phyloP scores from a whole-genome alignment of 2,113 vertebrate species.

The Gobio gobio region DNA sequence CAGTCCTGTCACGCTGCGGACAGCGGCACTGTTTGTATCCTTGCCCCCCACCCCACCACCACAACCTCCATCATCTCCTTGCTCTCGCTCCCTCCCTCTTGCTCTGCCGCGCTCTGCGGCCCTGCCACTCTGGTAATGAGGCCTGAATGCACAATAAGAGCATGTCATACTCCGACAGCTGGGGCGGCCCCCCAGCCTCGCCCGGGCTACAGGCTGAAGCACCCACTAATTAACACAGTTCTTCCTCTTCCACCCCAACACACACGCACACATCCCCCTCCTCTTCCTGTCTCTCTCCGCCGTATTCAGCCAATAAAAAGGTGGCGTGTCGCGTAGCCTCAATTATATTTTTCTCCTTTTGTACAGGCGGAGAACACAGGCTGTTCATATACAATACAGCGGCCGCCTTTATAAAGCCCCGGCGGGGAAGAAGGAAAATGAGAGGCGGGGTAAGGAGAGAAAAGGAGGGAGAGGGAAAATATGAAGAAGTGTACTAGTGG shows the following conservation, averaged over 20 bases:
- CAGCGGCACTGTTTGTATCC: slow-evolving; percentile 78
- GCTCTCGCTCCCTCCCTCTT: slow-evolving; percentile 45
- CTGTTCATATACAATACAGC: slow-evolving; percentile 54
- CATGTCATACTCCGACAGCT: slow-evolving; percentile 81
- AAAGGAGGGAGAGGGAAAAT: slow-evolving; percentile 29
- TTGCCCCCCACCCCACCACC: slow-evolving; percentile 54
- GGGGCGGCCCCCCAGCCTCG: slow-evolving; percentile 76
- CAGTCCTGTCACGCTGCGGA: slow-evolving; percentile 78
- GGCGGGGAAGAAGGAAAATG: slow-evolving; percentile 21
- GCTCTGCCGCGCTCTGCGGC: slow-evolving; percentile 38
- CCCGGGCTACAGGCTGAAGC: slow-evolving; percentile 78
- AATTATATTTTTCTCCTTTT: slow-evolving; percentile 60
- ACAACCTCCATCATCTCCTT: slow-evolving; percentile 32
- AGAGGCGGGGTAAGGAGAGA: background rate
- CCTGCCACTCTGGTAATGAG: slow-evolving; percentile 76
- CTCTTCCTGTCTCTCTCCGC: slow-evolving; percentile 55
- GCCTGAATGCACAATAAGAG: slow-evolving; percentile 81
- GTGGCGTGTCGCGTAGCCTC: slow-evolving; percentile 50
- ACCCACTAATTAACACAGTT: slow-evolving; percentile 84
- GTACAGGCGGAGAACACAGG: slow-evolving; percentile 50
- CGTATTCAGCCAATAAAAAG: slow-evolving; percentile 59
- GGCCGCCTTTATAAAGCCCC: slow-evolving; percentile 50
- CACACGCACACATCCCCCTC: slow-evolving; percentile 45
- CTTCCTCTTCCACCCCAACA: slow-evolving; percentile 69
- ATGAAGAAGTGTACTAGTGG: slow-evolving; percentile 32